Percentiles rank a stretch among this genome's conserved stretches.
Conservation (phyloP, 2,113 vertebrate species). For the Pipa parva region DNA sequence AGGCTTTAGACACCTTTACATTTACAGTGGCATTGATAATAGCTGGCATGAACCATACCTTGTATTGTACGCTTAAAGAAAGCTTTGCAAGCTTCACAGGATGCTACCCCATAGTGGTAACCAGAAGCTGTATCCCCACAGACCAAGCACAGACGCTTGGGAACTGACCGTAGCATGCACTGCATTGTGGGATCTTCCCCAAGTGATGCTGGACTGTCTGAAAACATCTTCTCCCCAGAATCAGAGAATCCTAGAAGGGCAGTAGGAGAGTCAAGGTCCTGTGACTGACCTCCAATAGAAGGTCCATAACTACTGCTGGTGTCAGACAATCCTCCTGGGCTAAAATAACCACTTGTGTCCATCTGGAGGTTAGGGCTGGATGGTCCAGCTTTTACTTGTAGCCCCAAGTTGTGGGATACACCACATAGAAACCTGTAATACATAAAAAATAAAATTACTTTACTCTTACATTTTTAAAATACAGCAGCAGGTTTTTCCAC, state of each 20-base stretch:
- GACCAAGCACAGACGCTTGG: constrained; percentile 84
- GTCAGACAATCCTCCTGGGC: constrained; percentile 52
- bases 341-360: constrained; percentile 48
- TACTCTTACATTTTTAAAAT: no score
- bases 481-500: no score
- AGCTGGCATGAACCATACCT: constrained; percentile 61
- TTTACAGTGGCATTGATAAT: no score
- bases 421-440: constrained; percentile 38
- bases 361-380: constrained; percentile 45
- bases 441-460: no score
- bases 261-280: constrained; percentile 49
- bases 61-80: constrained; percentile 94
- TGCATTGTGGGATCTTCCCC: constrained; percentile 53
- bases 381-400: constrained; percentile 47
- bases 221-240: constrained; percentile 32
- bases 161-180: constrained; percentile 79
- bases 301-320: constrained; percentile 54
- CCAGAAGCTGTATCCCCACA: constrained; percentile 86
- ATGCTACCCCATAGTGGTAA: constrained; percentile 86
- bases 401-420: constrained; percentile 11
- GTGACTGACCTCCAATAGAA: constrained; percentile 48
- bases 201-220: constrained; percentile 37
- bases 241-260: constrained; percentile 25
- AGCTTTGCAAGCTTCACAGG: constrained; percentile 87
- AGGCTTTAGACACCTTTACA: no score